Percentiles rank a stretch among this genome's conserved stretches.
Evolutionary conservation across 1,140 invertebrate species (phyloP).

Genomic region (Charaxes varanes): DNA sequence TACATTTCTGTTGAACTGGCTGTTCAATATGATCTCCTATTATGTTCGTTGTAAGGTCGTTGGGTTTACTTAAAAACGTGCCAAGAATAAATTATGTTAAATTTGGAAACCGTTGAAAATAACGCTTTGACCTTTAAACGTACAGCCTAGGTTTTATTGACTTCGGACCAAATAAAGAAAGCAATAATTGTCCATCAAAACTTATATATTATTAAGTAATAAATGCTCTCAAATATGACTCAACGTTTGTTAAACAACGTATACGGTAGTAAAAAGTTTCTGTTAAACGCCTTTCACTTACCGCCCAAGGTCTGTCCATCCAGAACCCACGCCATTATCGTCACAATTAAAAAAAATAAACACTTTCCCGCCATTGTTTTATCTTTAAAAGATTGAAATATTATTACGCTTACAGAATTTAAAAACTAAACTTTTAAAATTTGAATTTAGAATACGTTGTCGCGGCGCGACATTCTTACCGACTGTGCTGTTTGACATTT

Average conservation of each 20-base stretch:
- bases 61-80: too few relatives aligned
- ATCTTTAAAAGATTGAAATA: constrained; percentile 4
- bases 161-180: too few relatives aligned
- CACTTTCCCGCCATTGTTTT: too few relatives aligned
- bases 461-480: constrained; percentile 33
- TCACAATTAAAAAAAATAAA: constrained; percentile 28
- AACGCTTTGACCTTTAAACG: too few relatives aligned
- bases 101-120: too few relatives aligned
- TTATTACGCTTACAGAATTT: constrained; percentile 7
- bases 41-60: too few relatives aligned
- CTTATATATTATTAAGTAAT: background rate
- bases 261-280: constrained; percentile 4
- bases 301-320: constrained; percentile 49
- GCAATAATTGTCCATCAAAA: too few relatives aligned
- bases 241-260: constrained; percentile 1
- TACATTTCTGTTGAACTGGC: too few relatives aligned
- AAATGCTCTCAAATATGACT: constrained; percentile 5
- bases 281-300: constrained; percentile 45
- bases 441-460: constrained; percentile 36
- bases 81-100: too few relatives aligned
- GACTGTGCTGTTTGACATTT: constrained; percentile 47
- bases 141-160: too few relatives aligned
- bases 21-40: too few relatives aligned
- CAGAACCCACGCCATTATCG: constrained; percentile 28
- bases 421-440: constrained; percentile 20